Evolutionary conservation across 2,113 vertebrate genomes (phyloP).

Genomic region (Theristicus caerulescens): DNA sequence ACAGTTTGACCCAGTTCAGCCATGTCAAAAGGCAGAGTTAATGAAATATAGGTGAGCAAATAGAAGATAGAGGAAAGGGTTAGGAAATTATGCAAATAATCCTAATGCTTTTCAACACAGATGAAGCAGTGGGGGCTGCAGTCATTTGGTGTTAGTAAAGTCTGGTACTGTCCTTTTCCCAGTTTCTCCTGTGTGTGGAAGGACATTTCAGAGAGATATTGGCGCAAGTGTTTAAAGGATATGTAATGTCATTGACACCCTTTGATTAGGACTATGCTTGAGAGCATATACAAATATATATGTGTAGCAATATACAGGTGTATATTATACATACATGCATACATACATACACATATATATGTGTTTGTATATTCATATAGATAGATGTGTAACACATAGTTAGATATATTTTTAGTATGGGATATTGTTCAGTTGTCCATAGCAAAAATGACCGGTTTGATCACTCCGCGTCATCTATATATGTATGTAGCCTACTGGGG

Average conservation of each 20-base stretch:
- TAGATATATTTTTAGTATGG: not conserved
- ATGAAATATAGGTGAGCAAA: not conserved
- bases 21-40: not conserved
- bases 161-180: not conserved
- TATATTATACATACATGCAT: not conserved
- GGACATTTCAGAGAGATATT: not conserved
- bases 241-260: not conserved
- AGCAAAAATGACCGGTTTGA: not conserved
- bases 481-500: not conserved
- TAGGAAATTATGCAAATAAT: not conserved
- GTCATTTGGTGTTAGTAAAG: not conserved
- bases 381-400: not conserved
- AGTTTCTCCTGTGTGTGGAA: not conserved
- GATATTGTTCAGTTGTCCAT: not conserved
- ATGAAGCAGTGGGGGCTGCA: not conserved
- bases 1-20: not conserved
- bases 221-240: not conserved
- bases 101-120: not conserved
- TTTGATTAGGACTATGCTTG: not conserved
- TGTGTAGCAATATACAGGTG: not conserved
- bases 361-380: accelerated
- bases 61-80: not conserved
- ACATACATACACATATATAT: accelerated
- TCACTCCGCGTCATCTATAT: not conserved
- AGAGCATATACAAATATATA: not conserved